A percentile compares a stretch with the other conserved stretches of the same genome.
Conservation (phyloP, 2,888 invertebrate genomes). For the Nesidiocoris tenuis region DNA sequence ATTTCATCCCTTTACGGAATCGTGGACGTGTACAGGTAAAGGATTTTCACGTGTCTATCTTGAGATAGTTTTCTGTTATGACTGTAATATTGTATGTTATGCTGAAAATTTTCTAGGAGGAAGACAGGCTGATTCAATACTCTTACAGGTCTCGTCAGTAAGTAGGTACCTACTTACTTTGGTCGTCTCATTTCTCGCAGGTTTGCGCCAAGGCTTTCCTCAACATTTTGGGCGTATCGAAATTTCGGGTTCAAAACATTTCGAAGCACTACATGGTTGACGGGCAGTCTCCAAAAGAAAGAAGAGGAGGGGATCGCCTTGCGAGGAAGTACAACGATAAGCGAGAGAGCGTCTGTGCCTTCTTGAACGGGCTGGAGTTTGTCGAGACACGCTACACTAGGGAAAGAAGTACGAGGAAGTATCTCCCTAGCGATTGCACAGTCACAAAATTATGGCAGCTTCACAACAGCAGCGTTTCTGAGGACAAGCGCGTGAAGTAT, state of each 20-base stretch:
- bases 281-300: background rate
- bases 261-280: background rate
- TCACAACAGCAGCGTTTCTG: constrained; percentile 26
- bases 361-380: background rate
- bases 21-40: too few species aligned
- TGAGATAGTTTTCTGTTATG: too few species aligned
- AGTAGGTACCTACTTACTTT: too few species aligned
- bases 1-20: too few species aligned
- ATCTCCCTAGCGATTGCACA: constrained; percentile 37
- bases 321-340: background rate
- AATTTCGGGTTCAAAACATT: background rate
- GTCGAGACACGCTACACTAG: background rate
- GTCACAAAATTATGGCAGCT: constrained; percentile 36
- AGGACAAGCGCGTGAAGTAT: constrained; percentile 33
- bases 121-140: too few species aligned
- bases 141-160: too few species aligned
- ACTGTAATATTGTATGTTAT: too few species aligned
- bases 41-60: too few species aligned
- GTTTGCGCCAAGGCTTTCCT: constrained; percentile 2
- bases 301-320: background rate
- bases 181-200: too few species aligned
- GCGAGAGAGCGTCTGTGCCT: background rate
- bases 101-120: too few species aligned
- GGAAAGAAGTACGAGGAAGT: constrained; percentile 6
- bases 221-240: background rate